Evolutionary conservation across 2,113 vertebrate genomes (phyloP), one percentile per base, ranked within the genome.

Genomic region (Brachyistius frenatus): DNA sequence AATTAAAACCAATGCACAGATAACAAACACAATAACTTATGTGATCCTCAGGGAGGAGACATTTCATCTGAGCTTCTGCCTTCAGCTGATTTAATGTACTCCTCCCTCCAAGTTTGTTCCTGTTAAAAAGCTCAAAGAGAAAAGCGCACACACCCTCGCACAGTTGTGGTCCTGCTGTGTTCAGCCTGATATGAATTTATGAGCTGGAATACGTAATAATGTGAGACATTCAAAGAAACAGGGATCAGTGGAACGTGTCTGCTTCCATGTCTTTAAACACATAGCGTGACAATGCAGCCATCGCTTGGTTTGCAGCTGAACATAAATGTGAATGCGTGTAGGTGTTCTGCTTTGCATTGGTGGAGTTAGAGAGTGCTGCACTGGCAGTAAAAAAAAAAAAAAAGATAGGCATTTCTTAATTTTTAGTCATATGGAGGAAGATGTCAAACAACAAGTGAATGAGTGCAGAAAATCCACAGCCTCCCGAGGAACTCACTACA

Each of bases 151-250:
- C 57, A 72, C 10, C 7, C n/a, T 56, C 1, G 0, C 66, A 36
- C 63, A 62, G 49, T 14, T 5, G 10, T 52, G 5, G 2, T 66
- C 73, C 66, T 35, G 70, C 73, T 76, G 76, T 46, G 56, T 47
- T 0, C 0, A 10, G 50, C 6, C 33, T 80, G 62, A 76, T 72
- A 47, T 82, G 81, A 88, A 82, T 80, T 79, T 87, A 75, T 85
- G 72, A 78, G 71, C 15, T 15, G 35, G n/a, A 39, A 50, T 61
- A 5, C 15, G 49, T 74, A 62, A 66, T 80, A 74, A 71, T 54
- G 44, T 7, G 2, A 80, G 36, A 80, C 14, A 32, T 37, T 61
- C 5, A 46, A 23, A 84, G 46, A 66, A 74, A 63, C 36, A 36
- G 0, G 31, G 57, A 69, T 70, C 49, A 54, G 58, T 13, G 1